A percentile compares a stretch with the other conserved stretches of the same genome.
Evolutionary conservation across 2,113 vertebrate species (phyloP).

Genomic region (Delphinapterus leucas): DNA sequence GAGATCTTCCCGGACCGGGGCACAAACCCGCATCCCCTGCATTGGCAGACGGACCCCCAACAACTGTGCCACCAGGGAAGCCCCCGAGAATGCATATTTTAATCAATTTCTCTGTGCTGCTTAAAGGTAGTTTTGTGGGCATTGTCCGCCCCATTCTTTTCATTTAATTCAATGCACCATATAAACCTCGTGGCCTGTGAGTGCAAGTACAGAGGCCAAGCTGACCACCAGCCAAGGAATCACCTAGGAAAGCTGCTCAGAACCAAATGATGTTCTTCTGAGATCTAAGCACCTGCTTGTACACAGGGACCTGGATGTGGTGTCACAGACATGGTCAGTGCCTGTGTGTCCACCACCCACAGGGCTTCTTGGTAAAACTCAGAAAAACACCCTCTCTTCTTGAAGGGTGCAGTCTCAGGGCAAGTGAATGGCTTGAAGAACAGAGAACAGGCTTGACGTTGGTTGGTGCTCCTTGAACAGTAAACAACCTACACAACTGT

Average conservation of each 20-base stretch:
- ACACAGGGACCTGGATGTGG: rapidly evolving
- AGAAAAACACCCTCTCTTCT: not conserved
- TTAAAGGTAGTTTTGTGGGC: slow-evolving; percentile 74
- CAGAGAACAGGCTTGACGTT: rapidly evolving
- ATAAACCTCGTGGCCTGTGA: slow-evolving; percentile 63
- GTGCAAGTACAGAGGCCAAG: slow-evolving; percentile 51
- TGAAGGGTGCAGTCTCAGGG: too few relatives aligned
- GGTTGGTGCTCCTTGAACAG: rapidly evolving
- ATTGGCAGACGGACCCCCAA: too few relatives aligned
- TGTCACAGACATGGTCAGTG: rapidly evolving
- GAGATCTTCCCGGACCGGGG: too few relatives aligned
- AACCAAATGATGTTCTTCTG: not conserved
- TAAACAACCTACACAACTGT: too few relatives aligned
- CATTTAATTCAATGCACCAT: slow-evolving; percentile 54
- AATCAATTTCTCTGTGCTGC: slow-evolving; percentile 79
- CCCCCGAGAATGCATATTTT: slow-evolving; percentile 77
- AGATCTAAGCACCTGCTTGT: not conserved
- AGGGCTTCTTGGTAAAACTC: not conserved
- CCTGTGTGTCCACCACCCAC: rapidly evolving
- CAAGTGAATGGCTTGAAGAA: not conserved
- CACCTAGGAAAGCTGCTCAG: not conserved
- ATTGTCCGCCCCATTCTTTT: slow-evolving; percentile 63
- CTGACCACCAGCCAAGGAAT: slow-evolving; percentile 56
- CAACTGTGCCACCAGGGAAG: too few relatives aligned
- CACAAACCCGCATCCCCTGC: too few relatives aligned